A percentile compares a stretch with the other conserved stretches of the same genome.
Conservation (phyloP, 2,797 vertebrate species). For the Anabas testudineus region DNA sequence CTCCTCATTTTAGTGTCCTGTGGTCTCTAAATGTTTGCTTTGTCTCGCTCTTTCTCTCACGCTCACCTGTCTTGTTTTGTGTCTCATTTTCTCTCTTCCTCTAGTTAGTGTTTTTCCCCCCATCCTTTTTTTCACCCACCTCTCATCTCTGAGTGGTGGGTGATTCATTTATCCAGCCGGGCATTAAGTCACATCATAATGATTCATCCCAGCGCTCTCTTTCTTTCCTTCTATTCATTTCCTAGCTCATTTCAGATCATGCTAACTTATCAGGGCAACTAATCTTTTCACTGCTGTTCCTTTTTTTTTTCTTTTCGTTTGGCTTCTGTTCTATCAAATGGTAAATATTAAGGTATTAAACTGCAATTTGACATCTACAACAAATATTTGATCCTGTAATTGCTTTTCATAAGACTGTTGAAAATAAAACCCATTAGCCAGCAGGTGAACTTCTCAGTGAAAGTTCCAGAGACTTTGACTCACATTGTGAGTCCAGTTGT, state of each 20-base stretch:
- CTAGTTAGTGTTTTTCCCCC: not conserved
- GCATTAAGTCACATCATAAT: conserved; percentile 45
- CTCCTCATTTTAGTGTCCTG: too few relatives aligned
- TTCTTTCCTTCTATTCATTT: not conserved
- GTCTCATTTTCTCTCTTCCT: not conserved
- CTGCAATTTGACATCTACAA: not conserved
- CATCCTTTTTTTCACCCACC: not conserved
- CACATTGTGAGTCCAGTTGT: not conserved
- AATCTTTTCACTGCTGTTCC: not conserved
- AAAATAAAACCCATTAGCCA: too few relatives aligned
- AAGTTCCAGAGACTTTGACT: not conserved
- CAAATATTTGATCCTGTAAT: not conserved
- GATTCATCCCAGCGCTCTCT: conserved; percentile 22
- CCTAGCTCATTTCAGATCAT: conserved; percentile 14
- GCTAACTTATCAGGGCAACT: not conserved
- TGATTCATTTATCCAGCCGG: conserved; percentile 36
- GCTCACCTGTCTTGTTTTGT: not conserved
- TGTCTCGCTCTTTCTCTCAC: not conserved
- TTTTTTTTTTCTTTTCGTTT: not conserved
- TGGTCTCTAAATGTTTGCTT: not conserved
- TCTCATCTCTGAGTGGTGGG: conserved; percentile 5
- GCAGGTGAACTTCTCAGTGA: too few relatives aligned
- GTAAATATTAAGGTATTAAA: not conserved
- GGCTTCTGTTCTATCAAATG: not conserved
- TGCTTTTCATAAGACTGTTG: not conserved